Evolutionary conservation across 1,140 invertebrate species (phyloP).

Genomic region (Forficula auricularia): DNA sequence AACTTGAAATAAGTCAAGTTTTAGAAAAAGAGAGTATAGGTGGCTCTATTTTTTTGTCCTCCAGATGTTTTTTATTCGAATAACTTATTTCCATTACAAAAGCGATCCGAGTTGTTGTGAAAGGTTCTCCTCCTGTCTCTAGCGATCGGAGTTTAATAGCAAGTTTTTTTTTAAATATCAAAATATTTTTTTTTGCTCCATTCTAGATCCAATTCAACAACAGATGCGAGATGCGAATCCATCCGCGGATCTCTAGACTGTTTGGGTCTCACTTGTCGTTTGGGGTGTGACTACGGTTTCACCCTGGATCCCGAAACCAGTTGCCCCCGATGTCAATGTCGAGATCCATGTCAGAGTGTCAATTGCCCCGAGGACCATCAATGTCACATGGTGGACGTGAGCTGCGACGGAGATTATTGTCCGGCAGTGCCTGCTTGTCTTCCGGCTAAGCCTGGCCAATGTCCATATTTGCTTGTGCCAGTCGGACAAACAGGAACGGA

Average conservation of each 20-base stretch:
- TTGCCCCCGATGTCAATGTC: slow-evolving; percentile 57
- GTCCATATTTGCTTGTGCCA: slow-evolving; percentile 55
- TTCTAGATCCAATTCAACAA: slow-evolving; percentile 16
- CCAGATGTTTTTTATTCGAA: too few relatives aligned
- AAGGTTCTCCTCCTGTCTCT: too few relatives aligned
- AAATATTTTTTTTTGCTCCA: slow-evolving; percentile 5
- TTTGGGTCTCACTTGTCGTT: slow-evolving; percentile 51
- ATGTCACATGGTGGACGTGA: slow-evolving; percentile 63
- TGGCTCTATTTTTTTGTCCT: too few relatives aligned
- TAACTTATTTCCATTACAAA: too few relatives aligned
- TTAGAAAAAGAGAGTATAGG: too few relatives aligned
- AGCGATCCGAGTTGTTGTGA: too few relatives aligned
- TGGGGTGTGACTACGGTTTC: slow-evolving; percentile 68
- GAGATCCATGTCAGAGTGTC: slow-evolving; percentile 55
- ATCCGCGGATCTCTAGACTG: slow-evolving; percentile 40
- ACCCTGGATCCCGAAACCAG: slow-evolving; percentile 42
- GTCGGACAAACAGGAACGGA: slow-evolving; percentile 36
- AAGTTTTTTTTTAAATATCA: too few relatives aligned
- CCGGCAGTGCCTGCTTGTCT: slow-evolving; percentile 65
- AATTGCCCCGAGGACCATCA: slow-evolving; percentile 39
- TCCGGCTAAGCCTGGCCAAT: slow-evolving; percentile 55
- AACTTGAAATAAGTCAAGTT: too few relatives aligned
- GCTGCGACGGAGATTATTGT: slow-evolving; percentile 59
- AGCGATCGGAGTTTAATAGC: too few relatives aligned
- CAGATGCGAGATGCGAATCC: slow-evolving; percentile 26